Base-by-base conservation (phyloP, 1,140 invertebrate species). In the Linepithema humile region DNA sequence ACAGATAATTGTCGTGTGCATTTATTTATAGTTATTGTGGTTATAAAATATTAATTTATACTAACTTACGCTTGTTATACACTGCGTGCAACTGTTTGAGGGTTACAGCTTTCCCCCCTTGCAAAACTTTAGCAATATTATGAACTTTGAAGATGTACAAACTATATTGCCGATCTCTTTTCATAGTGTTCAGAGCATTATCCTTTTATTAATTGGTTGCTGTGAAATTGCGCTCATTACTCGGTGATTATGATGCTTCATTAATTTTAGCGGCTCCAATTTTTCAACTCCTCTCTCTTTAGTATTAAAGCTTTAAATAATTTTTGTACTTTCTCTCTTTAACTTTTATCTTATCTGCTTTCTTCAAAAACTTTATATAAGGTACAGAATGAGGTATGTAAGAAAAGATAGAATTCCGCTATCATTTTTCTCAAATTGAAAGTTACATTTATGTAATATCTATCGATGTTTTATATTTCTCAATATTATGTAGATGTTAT, bases 201-300 rank as follows among this genome's bases (percentile, higher is more conserved):
- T 64, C 43, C 64, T 67, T 15, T 1, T n/a, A n/a, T 26, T 10
- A 67, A 67, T 10, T 67, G 3, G 7, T 7, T 15, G 23, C 12
- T 9, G 43, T 67, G 38, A 67, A 67, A 67, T 67, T 38, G 3
- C 7, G 38, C 15, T 29, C 43, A 17, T 3, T n/a, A n/a, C n/a
- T n/a, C n/a, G 26, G 4, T 53, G 0, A 35, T 50, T 70, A 53
- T 29, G 12, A 6, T 53, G 45, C 45, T 53, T 70, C 12, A 70
- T 55, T 55, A 72, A 55, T 55, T 72, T 72, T 29, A 72, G 7
- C 12, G n/a, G 3, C 32, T 55, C 7, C 35, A 72, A 72, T n/a
- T n/a, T n/a, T n/a, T 55, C 3, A 53, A 2, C 5, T 23, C 9
- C 23, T 55, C 20, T 53, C n/a, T 50, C 10, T 70, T 35, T 3